These are phyloP conservation scores for Nicator chloris DNA, from an alignment of 2,113 vertebrate genomes.

Conservation along the genomic window DNA sequence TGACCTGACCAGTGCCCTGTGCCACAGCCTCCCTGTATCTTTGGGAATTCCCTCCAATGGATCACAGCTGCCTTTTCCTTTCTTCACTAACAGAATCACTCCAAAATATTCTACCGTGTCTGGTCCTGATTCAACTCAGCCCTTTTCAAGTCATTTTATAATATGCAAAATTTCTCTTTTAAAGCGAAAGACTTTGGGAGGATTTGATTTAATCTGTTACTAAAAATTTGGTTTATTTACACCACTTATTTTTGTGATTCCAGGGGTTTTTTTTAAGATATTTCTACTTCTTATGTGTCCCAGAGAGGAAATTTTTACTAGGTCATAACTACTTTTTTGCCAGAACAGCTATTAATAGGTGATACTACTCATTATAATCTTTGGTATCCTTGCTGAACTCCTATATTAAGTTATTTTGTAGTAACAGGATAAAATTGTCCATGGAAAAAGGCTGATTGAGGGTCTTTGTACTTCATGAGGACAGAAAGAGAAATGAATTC, in stretches of 20 bases:
- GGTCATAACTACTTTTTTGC: neutral
- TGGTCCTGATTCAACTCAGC: neutral
- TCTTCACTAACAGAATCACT: neutral
- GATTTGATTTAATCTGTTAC: neutral
- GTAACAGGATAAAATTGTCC: neutral
- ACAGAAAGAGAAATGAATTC: neutral
- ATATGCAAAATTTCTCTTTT: neutral
- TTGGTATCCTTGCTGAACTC: neutral
- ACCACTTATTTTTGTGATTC: neutral
- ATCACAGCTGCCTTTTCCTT: neutral
- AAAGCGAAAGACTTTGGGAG: neutral
- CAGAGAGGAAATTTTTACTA: neutral
- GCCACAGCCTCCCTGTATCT: neutral
- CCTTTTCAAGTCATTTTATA: neutral
- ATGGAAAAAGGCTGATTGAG: neutral
- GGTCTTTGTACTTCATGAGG: neutral
- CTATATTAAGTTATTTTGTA: neutral
- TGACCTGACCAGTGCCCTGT: neutral
- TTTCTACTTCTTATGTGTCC: neutral
- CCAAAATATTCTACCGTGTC: neutral
- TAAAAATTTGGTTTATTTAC: neutral
- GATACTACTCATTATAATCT: neutral
- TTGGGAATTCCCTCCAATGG: neutral
- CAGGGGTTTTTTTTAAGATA: neutral
- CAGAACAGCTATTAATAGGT: neutral